Conservation (phyloP, 2,888 invertebrate species). For the Trissolcus japonicus region DNA sequence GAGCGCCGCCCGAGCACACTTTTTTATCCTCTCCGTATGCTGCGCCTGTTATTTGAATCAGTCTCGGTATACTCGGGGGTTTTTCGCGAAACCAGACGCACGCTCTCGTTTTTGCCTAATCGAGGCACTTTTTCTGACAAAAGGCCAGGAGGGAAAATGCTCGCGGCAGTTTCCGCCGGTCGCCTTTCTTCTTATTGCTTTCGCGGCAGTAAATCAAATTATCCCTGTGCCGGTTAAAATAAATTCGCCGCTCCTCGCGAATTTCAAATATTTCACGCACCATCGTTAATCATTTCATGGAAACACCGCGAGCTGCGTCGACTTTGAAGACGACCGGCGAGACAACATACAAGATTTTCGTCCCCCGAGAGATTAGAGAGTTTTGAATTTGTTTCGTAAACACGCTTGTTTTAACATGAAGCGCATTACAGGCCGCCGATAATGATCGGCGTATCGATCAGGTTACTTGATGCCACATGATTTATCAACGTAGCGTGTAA, state of each 20-base stretch:
- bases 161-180: background rate
- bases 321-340: slow-evolving; percentile 44
- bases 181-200: slow-evolving; percentile 10
- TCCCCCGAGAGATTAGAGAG: slow-evolving; percentile 7
- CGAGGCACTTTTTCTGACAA: slow-evolving; percentile 12
- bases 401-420: slow-evolving; percentile 18
- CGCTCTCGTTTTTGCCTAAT: slow-evolving; percentile 9
- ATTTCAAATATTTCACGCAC: slow-evolving; percentile 50
- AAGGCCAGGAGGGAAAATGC: slow-evolving; percentile 21
- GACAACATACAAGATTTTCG: slow-evolving; percentile 35
- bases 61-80: slow-evolving; percentile 21
- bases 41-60: slow-evolving; percentile 46
- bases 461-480: slow-evolving; percentile 22
- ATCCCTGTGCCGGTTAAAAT: slow-evolving; percentile 27
- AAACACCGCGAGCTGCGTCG: slow-evolving; percentile 37
- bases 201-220: slow-evolving; percentile 53
- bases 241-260: slow-evolving; percentile 29
- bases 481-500: slow-evolving; percentile 20
- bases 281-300: slow-evolving; percentile 46
- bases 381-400: slow-evolving; percentile 23
- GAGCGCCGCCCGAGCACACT: slow-evolving; percentile 19
- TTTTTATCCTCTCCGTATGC: slow-evolving; percentile 9
- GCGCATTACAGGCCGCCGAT: slow-evolving; percentile 14
- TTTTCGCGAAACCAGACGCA: slow-evolving; percentile 24
- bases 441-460: slow-evolving; percentile 43